A percentile compares a stretch with the other conserved stretches of the same genome.
Evolutionary conservation across 2,888 invertebrate genomes (phyloP).

Genomic region (Junonia oenone): DNA sequence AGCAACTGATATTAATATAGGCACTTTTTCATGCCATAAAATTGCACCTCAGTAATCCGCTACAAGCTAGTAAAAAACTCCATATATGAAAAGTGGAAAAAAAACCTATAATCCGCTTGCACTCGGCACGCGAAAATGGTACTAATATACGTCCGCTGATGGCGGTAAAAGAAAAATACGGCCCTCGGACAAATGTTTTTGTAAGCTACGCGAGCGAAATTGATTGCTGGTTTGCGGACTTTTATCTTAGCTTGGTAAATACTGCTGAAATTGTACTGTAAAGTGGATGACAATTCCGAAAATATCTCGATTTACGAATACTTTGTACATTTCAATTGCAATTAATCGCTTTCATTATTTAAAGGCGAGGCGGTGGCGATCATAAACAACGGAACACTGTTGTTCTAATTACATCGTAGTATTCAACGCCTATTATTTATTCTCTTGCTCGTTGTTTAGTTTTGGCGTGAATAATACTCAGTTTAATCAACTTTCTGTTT

Average conservation of each 20-base stretch:
- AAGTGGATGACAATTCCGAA: conserved; percentile 3
- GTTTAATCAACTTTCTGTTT: background rate
- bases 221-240: conserved; percentile 29
- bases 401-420: background rate
- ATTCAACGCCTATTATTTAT: background rate
- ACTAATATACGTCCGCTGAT: conserved; percentile 40
- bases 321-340: background rate
- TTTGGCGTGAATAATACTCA: background rate
- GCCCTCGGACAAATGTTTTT: conserved; percentile 49
- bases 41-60: background rate
- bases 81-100: conserved; percentile 5
- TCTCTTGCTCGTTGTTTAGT: background rate
- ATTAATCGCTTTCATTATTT: background rate
- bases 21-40: background rate
- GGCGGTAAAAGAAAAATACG: conserved; percentile 44
- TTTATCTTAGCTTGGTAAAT: conserved; percentile 25
- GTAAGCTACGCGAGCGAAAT: conserved; percentile 35
- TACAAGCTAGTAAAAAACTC: conserved; percentile 7
- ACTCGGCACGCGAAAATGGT: conserved; percentile 28
- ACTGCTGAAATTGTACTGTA: conserved; percentile 15
- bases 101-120: conserved; percentile 24
- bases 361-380: background rate
- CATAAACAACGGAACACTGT: background rate
- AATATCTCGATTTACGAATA: background rate
- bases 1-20: background rate